Base-by-base conservation (phyloP, 2,113 vertebrate genomes). In the Silurus asotus region DNA sequence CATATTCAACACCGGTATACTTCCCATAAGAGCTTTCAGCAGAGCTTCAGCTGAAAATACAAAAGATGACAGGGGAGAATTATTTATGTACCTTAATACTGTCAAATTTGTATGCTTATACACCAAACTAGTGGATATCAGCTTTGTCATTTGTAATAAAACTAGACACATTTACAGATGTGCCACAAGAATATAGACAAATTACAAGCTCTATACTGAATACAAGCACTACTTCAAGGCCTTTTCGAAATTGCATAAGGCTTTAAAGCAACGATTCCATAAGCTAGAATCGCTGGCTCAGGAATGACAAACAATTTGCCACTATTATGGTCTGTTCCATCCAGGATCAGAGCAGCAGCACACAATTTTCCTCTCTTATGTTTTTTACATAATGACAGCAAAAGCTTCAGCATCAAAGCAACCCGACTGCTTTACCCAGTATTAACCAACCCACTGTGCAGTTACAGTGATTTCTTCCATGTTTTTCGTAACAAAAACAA, bases 191-290 rank as follows among this genome's bases (percentile, higher is more conserved):
- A 11, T 19, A 28, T 19, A 28, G 17, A 19, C 8, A 53, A 87
- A 91, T 90, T 88, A 91, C 83, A 78, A 86, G 76, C 84, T 87
- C 37, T 8, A n/a, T 25, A 82, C 76, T 88, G 90, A 90, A 83
- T 65, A 65, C 51, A 48, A 64, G 88, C 78, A 20, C 13, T 61
- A 15, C 69, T 74, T 49, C 15, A 56, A 25, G 4, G 14, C 3
- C 48, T 64, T 19, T 45, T 25, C 28, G 58, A 59, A 87, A 87
- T 69, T 81, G 37, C 75, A 74, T 74, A 78, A 84, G 53, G 49
- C 49, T 88, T 76, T 84, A 88, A 70, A 75, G 48, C 45, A 48
- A n/a, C 7, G 80, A 49, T 45, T 69, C 84, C 51, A 83, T n/a
- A 11, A 55, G 56, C 17, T 19, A 48, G 65, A 58, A 67, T 77